Evolutionary conservation across 2,113 vertebrate species (phyloP).

Genomic region (Heliornis fulica): DNA sequence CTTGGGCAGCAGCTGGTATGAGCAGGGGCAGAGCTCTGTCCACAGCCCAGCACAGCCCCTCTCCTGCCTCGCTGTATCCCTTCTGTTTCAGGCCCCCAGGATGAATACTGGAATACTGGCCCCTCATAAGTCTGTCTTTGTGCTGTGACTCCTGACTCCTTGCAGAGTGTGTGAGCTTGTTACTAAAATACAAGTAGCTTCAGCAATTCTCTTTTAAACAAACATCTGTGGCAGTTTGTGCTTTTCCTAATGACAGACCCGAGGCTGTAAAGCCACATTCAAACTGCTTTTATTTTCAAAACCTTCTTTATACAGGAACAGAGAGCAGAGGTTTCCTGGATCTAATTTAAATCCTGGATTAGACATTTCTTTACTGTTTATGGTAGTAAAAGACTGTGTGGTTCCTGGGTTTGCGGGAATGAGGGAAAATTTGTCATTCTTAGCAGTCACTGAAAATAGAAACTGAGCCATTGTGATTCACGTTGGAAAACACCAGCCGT

Average conservation of each 20-base stretch:
- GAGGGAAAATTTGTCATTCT: background rate
- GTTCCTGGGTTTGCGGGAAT: background rate
- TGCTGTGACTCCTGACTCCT: background rate
- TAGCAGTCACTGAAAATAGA: constrained; percentile 23
- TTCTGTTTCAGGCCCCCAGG: background rate
- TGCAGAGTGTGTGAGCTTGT: background rate
- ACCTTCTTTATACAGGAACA: background rate
- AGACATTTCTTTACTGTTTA: background rate
- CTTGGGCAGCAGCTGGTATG: fast-evolving
- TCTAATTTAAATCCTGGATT: background rate
- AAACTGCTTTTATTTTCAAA: background rate
- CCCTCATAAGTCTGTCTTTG: fast-evolving
- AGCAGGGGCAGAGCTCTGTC: background rate
- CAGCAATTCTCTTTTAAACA: background rate
- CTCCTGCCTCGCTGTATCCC: background rate
- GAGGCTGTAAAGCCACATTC: background rate
- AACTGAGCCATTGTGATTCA: background rate
- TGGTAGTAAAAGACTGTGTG: background rate
- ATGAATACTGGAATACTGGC: background rate
- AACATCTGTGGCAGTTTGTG: background rate
- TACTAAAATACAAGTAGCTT: background rate
- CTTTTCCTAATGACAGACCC: background rate
- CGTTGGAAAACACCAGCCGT: background rate
- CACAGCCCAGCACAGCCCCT: background rate
- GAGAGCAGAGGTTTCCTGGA: background rate